Evolutionary conservation across 2,797 vertebrate genomes (phyloP).

Genomic region (Pteropus rufus): DNA sequence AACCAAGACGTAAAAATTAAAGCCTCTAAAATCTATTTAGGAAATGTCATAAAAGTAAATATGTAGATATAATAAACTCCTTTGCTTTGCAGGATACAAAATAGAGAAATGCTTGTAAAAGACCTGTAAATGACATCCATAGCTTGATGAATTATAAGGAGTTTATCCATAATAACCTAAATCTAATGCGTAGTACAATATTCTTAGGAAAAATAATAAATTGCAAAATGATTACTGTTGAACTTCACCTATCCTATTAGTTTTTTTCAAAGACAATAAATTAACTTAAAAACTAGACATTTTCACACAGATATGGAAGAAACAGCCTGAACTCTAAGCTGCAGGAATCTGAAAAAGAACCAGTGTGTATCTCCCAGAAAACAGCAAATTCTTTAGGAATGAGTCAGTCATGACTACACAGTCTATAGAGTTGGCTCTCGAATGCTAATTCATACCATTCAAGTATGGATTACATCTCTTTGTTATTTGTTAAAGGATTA

Average conservation of each 20-base stretch:
- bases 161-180: neutral
- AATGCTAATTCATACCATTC: slow-evolving; percentile 67
- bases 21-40: neutral
- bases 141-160: neutral
- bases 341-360: slow-evolving; percentile 45
- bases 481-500: slow-evolving; percentile 40
- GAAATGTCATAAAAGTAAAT: slow-evolving; percentile 24
- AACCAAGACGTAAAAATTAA: slow-evolving; percentile 6
- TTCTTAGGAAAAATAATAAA: slow-evolving; percentile 9
- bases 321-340: slow-evolving; percentile 20
- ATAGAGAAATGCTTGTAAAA: neutral
- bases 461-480: slow-evolving; percentile 25
- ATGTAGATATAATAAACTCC: neutral
- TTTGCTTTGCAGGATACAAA: neutral
- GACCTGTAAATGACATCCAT: neutral
- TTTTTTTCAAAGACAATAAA: slow-evolving; percentile 21
- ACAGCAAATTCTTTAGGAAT: slow-evolving; percentile 65
- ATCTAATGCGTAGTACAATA: neutral
- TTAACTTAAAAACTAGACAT: slow-evolving; percentile 36
- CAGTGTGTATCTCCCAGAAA: slow-evolving; percentile 56
- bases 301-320: slow-evolving; percentile 48
- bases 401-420: slow-evolving; percentile 64
- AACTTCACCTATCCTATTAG: neutral
- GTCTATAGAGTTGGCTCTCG: neutral
- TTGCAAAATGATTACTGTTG: neutral